phyloP scores from a whole-genome alignment of 2,113 vertebrate genomes.

The Prochilodus magdalenae region DNA sequence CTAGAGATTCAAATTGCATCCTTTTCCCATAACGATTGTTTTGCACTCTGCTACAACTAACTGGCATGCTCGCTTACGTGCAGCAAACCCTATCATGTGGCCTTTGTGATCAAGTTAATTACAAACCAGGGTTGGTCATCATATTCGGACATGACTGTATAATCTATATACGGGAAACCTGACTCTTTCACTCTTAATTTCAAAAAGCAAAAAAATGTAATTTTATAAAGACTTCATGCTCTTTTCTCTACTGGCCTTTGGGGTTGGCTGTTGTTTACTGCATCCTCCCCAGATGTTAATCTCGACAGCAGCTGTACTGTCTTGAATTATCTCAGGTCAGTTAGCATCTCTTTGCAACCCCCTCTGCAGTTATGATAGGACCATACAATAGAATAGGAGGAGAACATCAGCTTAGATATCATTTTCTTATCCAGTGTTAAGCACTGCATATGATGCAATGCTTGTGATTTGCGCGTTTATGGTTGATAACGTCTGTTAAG shows the following conservation, averaged over 20 bases:
- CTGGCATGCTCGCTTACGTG: no score
- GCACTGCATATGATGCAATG: background rate
- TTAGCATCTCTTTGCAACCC: background rate
- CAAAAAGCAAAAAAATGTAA: no score
- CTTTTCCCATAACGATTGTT: no score
- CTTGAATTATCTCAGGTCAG: background rate
- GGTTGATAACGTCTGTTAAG: background rate
- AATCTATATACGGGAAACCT: no score
- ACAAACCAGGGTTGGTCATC: no score
- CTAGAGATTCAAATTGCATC: no score
- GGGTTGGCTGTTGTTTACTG: background rate
- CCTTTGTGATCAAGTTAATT: no score
- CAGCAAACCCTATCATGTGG: no score
- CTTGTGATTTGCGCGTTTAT: background rate
- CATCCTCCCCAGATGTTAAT: background rate
- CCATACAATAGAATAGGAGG: background rate
- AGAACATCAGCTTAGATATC: background rate
- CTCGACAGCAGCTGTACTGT: background rate
- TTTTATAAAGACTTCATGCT: no score
- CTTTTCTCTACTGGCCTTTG: background rate
- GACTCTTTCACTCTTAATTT: no score
- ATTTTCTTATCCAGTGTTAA: background rate
- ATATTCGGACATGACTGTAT: no score
- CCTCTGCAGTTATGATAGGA: background rate
- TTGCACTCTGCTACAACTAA: no score